Evolutionary conservation across 2,113 vertebrate species (phyloP), one percentile per base, ranked within the genome.

Genomic region (Sinocyclocheilus maitianheensis): DNA sequence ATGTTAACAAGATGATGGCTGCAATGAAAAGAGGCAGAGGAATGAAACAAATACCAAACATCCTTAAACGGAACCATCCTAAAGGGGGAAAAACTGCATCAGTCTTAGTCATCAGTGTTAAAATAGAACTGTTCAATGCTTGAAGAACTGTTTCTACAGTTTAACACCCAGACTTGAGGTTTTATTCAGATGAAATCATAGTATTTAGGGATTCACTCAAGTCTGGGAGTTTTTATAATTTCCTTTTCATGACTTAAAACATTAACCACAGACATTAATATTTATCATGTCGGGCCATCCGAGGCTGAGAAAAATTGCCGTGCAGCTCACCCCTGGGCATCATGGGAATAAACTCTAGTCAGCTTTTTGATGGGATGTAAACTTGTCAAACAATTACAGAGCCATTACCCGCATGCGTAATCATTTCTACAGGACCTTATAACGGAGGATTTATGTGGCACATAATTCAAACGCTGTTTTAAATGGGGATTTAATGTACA

Each of bases 401-500:
- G 71, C 86, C 84, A 86, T 91, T 90, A 88, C 34, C 65, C 5
- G 43, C 88, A 76, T 77, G 58, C 63, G 87, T 83, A 89, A 90
- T 89, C 65, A 91, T 91, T 88, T 90, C 90, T 87, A 86, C 77
- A 87, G 76, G 88, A 90, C 85, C 48, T 90, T 63, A 91, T 91
- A 85, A 90, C 88, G 83, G 90, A 84, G 85, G 91, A 91, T 90
- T 91, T 90, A 89, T 92, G 82, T 84, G 83, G 81, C 86, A 88
- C 86, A 89, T 86, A 90, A 93, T 91, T 92, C 89, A 90, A 58
- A 67, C 9, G 75, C 72, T 89, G 89, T 90, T 90, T 51, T 77
- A 85, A 92, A 90, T 78, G 87, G 87, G 84, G 89, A 88, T 88
- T 91, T 90, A 92, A 92, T 89, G 88, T 93, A 93, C 91, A 93